Evolutionary conservation across 2,797 vertebrate genomes (phyloP).

Genomic region (Periophthalmus magnuspinnatus): DNA sequence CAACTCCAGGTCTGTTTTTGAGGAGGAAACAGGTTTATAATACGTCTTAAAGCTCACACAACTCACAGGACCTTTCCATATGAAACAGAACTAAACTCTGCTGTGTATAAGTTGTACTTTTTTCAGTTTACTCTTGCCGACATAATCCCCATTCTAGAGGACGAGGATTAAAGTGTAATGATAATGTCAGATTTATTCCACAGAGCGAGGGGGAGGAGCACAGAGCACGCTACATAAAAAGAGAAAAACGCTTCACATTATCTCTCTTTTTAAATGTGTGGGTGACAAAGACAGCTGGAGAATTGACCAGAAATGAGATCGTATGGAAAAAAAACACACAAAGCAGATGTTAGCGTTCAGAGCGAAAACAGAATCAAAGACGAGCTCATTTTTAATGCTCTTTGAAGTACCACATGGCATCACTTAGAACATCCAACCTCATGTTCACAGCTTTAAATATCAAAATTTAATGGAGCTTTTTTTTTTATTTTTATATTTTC

Average conservation of each 20-base stretch:
- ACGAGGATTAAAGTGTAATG: constrained; percentile 38
- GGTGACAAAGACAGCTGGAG: constrained; percentile 39
- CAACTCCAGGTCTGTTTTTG: too few species aligned
- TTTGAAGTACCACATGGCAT: constrained; percentile 50
- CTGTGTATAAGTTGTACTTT: background rate
- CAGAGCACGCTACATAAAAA: constrained; percentile 7
- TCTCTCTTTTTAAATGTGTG: constrained; percentile 40
- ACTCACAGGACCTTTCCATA: too few species aligned
- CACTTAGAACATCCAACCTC: constrained; percentile 32
- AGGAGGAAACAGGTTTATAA: too few species aligned
- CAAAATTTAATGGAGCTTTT: constrained; percentile 37
- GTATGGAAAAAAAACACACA: constrained; percentile 1
- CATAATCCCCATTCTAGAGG: constrained; percentile 29
- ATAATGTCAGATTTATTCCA: constrained; percentile 41
- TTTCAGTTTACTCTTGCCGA: constrained; percentile 20
- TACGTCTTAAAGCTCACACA: too few species aligned
- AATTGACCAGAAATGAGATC: constrained; percentile 25
- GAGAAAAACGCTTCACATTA: constrained; percentile 31
- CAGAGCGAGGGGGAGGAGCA: constrained; percentile 20
- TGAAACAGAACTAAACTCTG: background rate
- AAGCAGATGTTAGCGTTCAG: constrained; percentile 42
- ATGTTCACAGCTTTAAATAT: constrained; percentile 36
- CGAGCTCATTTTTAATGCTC: constrained; percentile 44
- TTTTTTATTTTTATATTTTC: too few species aligned
- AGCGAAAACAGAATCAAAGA: constrained; percentile 48